Conservation (phyloP, 2,113 vertebrate genomes). For the Colistium nudipinnis region DNA sequence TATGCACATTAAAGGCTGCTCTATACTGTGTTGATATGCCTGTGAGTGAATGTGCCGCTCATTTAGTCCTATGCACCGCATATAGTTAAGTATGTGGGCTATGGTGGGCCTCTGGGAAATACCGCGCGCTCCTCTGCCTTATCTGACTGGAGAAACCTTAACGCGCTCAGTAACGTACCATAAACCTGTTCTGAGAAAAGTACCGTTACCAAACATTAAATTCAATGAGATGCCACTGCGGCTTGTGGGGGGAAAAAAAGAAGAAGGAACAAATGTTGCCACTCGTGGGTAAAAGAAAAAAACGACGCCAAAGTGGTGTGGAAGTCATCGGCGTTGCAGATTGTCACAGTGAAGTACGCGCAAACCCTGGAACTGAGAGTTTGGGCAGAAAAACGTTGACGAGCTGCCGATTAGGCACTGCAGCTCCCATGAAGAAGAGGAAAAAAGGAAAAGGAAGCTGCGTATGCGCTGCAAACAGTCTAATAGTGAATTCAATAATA, state of each 20-base stretch:
- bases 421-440: background rate
- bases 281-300: background rate
- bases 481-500: no score
- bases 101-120: slow-evolving; percentile 54
- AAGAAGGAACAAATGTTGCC: background rate
- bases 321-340: background rate
- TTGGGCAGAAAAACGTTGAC: background rate
- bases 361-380: no score
- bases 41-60: background rate
- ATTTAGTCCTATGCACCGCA: slow-evolving; percentile 5
- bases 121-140: slow-evolving; percentile 24
- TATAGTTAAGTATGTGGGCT: slow-evolving; percentile 47
- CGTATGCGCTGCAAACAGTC: background rate
- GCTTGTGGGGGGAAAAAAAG: no score
- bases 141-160: slow-evolving; percentile 26
- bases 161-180: background rate
- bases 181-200: slow-evolving; percentile 12
- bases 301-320: no score
- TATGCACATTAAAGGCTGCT: slow-evolving; percentile 70
- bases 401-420: slow-evolving; percentile 7
- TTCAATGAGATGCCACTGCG: background rate
- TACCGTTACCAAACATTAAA: background rate
- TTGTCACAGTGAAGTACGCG: background rate
- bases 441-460: background rate
- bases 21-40: slow-evolving; percentile 27